phyloP scores from a whole-genome alignment of 2,888 invertebrate genomes.

The Aspidapion aeneum region DNA sequence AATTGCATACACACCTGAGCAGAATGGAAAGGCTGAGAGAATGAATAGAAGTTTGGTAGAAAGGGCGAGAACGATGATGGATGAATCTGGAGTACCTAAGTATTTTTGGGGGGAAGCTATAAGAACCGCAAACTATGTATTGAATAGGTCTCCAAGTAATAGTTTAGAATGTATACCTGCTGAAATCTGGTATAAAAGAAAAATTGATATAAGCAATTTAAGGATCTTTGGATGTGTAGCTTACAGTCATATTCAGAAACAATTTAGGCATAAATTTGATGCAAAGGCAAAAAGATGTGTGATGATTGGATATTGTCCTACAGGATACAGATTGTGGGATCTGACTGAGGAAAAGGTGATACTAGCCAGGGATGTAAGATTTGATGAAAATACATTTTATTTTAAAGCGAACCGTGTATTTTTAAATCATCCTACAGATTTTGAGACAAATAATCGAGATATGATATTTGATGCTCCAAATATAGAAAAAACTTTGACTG shows the following conservation, averaged over 20 bases:
- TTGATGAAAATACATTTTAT: slow-evolving; percentile 11
- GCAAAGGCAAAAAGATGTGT: slow-evolving; percentile 17
- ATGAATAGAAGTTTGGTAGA: slow-evolving; percentile 5
- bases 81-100: too few relatives aligned
- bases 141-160: too few relatives aligned
- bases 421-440: too few relatives aligned
- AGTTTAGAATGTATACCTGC: too few relatives aligned
- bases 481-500: too few relatives aligned
- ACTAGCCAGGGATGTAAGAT: too few relatives aligned
- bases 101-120: slow-evolving; percentile 7
- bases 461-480: too few relatives aligned
- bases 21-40: slow-evolving; percentile 6
- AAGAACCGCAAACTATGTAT: neutral
- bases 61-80: too few relatives aligned
- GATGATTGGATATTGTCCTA: slow-evolving; percentile 22
- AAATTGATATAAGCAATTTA: slow-evolving; percentile 10
- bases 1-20: slow-evolving; percentile 6
- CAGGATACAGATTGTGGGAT: slow-evolving; percentile 24
- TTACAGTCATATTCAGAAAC: slow-evolving; percentile 16
- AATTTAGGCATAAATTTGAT: slow-evolving; percentile 20
- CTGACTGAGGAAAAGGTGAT: slow-evolving; percentile 13
- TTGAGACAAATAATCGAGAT: too few relatives aligned
- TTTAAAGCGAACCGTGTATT: too few relatives aligned
- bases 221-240: slow-evolving; percentile 13
- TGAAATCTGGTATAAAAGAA: slow-evolving; percentile 9